These are phyloP conservation scores for Batillaria attramentaria DNA, from an alignment of 1,140 invertebrate species.

Conservation along the genomic window DNA sequence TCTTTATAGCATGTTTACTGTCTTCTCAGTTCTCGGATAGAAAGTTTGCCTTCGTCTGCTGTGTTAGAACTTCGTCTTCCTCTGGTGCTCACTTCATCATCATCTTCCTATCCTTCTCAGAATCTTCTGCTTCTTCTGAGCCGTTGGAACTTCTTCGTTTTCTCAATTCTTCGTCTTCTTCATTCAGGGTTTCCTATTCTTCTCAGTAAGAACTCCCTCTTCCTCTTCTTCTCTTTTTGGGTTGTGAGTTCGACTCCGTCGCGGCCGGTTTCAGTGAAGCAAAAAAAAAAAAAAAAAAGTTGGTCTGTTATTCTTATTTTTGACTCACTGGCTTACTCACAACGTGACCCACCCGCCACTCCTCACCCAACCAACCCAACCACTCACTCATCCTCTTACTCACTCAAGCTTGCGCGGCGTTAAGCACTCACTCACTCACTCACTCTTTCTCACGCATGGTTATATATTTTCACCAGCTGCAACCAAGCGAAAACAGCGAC, in stretches of 20 bases:
- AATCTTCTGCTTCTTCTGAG: neutral
- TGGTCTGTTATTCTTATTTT: too few species aligned
- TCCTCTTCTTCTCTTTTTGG: neutral
- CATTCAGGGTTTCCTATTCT: too few species aligned
- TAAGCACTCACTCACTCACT: neutral
- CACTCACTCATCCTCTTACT: neutral
- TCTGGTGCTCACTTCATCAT: too few species aligned
- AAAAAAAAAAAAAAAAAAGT: too few species aligned
- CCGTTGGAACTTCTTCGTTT: too few species aligned
- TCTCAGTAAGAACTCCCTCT: neutral
- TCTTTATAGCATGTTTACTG: too few species aligned
- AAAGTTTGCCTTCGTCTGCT: neutral
- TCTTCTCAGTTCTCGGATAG: too few species aligned
- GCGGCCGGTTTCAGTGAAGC: too few species aligned
- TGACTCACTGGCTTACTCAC: neutral
- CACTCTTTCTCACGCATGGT: neutral
- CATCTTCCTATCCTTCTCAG: neutral
- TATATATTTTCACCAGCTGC: neutral
- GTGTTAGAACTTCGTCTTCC: neutral
- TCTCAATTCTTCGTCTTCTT: neutral
- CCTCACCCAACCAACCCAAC: neutral
- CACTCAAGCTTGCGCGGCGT: neutral
- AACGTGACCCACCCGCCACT: neutral
- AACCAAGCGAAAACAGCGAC: constrained; percentile 57
- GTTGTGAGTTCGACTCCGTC: too few species aligned